phyloP scores from a whole-genome alignment of 2,113 vertebrate species.

The Nesoenas mayeri region DNA sequence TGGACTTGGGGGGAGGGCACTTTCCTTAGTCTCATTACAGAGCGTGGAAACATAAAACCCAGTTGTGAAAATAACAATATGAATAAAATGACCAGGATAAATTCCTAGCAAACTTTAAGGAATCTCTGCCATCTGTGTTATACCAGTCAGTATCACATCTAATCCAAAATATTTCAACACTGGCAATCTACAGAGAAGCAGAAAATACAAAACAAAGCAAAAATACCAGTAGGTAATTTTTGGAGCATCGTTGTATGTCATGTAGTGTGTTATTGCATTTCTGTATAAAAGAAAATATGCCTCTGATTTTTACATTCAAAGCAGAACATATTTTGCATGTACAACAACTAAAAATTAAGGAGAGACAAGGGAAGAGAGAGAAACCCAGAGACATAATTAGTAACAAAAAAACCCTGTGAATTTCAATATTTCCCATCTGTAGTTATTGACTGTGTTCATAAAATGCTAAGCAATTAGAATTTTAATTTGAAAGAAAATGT shows the following conservation, averaged over 20 bases:
- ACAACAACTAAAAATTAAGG: conserved; percentile 38
- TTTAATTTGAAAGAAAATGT: conserved; percentile 45
- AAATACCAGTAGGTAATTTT: conserved; percentile 28
- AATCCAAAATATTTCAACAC: neutral
- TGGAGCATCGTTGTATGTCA: neutral
- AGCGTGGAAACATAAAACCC: neutral
- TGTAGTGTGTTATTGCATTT: neutral
- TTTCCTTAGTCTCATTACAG: neutral
- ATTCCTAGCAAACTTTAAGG: conserved; percentile 1
- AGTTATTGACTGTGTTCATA: conserved; percentile 26
- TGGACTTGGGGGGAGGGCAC: neutral
- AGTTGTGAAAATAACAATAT: neutral
- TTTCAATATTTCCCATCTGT: conserved; percentile 20
- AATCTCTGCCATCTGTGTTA: neutral
- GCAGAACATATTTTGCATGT: neutral
- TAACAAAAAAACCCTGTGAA: neutral
- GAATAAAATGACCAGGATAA: neutral
- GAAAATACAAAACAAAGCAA: conserved; percentile 11
- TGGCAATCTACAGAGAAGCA: neutral
- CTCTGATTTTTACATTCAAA: conserved; percentile 46
- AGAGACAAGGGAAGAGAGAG: conserved; percentile 19
- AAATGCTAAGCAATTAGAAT: conserved; percentile 36
- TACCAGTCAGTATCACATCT: neutral
- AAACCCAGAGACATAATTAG: conserved; percentile 54
- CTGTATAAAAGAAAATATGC: neutral